Conservation (phyloP, 1,140 invertebrate genomes). For the Ectropis grisescens region DNA sequence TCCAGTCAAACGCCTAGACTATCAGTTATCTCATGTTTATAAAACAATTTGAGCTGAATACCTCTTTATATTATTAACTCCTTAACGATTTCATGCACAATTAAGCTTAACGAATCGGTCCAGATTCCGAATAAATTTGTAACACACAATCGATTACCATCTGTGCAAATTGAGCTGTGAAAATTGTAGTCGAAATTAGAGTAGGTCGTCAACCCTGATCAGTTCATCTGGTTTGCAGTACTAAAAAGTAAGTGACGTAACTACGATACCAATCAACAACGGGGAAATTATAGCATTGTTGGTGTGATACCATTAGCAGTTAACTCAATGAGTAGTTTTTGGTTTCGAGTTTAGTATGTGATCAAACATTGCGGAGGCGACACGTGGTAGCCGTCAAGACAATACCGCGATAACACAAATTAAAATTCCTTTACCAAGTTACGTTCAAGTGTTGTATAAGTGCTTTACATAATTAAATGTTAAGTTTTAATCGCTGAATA, state of each 20-base stretch:
- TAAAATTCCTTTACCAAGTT: neutral
- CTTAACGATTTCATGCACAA: too few relatives aligned
- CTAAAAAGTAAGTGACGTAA: slow-evolving; percentile 1
- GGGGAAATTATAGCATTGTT: slow-evolving; percentile 14
- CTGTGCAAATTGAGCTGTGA: slow-evolving; percentile 16
- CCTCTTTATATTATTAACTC: too few relatives aligned
- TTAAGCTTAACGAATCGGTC: too few relatives aligned
- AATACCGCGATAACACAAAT: slow-evolving; percentile 7
- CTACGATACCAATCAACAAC: slow-evolving; percentile 7
- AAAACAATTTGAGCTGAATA: too few relatives aligned
- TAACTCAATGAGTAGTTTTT: slow-evolving; percentile 16
- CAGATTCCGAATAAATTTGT: too few relatives aligned
- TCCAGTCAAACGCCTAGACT: too few relatives aligned
- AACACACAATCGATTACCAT: neutral
- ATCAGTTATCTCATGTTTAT: too few relatives aligned
- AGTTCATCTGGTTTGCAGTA: slow-evolving; percentile 3
- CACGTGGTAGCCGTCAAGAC: slow-evolving; percentile 18
- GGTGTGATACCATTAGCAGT: slow-evolving; percentile 14
- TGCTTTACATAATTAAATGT: too few relatives aligned
- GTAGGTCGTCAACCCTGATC: slow-evolving; percentile 25
- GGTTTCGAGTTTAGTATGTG: slow-evolving; percentile 24
- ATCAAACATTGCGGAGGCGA: slow-evolving; percentile 20
- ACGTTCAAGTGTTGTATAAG: too few relatives aligned
- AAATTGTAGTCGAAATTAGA: neutral
- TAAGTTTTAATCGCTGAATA: too few relatives aligned